Evolutionary conservation across 2,797 vertebrate species (phyloP).

Genomic region (Neopelma chrysocephalum): DNA sequence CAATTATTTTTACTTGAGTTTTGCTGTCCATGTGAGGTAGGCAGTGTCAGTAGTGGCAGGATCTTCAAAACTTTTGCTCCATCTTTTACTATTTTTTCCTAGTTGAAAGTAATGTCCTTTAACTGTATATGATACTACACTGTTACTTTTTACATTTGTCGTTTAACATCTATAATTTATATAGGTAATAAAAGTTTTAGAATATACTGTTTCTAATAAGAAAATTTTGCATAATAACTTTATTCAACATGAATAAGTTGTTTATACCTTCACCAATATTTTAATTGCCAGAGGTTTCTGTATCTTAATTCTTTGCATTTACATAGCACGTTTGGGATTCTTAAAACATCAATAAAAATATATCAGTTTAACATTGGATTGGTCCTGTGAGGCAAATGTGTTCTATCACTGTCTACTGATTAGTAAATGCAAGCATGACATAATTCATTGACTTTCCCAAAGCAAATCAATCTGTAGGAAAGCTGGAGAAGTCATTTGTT

Average conservation of each 20-base stretch:
- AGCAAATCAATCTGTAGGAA: neutral
- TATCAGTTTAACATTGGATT: neutral
- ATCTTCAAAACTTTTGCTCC: neutral
- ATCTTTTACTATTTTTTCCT: neutral
- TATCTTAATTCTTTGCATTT: neutral
- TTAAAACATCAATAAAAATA: conserved; percentile 5
- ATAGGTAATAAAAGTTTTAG: neutral
- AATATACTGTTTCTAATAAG: neutral
- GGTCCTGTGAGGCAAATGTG: neutral
- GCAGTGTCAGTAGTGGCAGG: neutral
- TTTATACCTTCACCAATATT: neutral
- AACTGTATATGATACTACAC: neutral
- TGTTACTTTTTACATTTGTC: neutral
- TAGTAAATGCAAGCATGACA: neutral
- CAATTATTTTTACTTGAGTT: neutral
- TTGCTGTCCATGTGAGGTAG: neutral
- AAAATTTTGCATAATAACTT: neutral
- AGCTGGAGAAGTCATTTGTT: neutral
- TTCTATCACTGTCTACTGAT: neutral
- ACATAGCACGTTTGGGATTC: neutral
- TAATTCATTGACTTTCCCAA: neutral
- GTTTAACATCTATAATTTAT: neutral
- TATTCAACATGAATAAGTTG: neutral
- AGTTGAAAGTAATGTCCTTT: neutral
- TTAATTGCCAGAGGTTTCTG: neutral